phyloP scores from a whole-genome alignment of 2,888 invertebrate species.

The Venusia cambrica region DNA sequence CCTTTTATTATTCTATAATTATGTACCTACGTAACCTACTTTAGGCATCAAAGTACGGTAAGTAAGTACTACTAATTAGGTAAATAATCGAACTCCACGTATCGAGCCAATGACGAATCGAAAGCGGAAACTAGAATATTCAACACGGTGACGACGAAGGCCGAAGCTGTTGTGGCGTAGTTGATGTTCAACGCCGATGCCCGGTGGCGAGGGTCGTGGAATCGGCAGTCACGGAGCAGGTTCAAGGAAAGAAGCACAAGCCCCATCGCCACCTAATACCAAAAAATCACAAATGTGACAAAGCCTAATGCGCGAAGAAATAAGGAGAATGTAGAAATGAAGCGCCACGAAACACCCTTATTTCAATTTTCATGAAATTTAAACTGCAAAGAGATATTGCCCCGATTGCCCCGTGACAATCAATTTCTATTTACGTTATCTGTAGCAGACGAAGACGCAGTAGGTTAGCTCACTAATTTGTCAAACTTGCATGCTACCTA shows the following conservation, averaged over 20 bases:
- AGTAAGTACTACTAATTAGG: no score
- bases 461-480: no score
- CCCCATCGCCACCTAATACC: conserved; percentile 86
- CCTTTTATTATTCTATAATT: no score
- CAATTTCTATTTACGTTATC: no score
- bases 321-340: no score
- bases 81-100: conserved; percentile 47
- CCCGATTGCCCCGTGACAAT: no score
- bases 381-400: no score
- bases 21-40: conserved; percentile 1
- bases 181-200: conserved; percentile 86
- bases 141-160: conserved; percentile 87
- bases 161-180: conserved; percentile 84
- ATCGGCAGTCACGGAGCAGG: conserved; percentile 87
- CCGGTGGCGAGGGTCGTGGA: conserved; percentile 86
- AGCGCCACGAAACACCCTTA: no score
- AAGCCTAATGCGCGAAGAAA: no score
- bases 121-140: conserved; percentile 90
- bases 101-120: conserved; percentile 85
- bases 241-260: conserved; percentile 87
- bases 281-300: conserved; percentile 11
- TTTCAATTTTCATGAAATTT: no score
- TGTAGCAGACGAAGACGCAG: no score
- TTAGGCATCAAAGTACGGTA: neutral
- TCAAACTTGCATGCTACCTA: no score